Evolutionary conservation across 2,888 invertebrate genomes (phyloP).

Genomic region (Merodon equestris): DNA sequence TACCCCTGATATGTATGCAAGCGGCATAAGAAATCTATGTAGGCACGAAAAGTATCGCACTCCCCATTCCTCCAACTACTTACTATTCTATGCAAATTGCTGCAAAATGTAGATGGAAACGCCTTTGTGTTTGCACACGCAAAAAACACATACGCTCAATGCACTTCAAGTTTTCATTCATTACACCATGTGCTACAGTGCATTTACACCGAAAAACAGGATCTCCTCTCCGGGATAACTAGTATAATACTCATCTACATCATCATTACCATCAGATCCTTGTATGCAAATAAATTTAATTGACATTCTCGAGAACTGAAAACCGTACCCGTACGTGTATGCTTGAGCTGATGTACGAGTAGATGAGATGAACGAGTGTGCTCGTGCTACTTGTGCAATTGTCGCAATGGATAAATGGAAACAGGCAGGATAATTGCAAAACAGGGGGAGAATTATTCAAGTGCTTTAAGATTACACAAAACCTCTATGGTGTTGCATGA

Average conservation of each 20-base stretch:
- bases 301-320: slow-evolving; percentile 62
- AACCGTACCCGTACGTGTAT: slow-evolving; percentile 26
- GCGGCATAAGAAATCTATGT: slow-evolving; percentile 6
- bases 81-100: slow-evolving; percentile 48
- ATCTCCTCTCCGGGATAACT: slow-evolving; percentile 17
- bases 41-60: slow-evolving; percentile 22
- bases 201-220: slow-evolving; percentile 53
- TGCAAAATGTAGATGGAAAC: slow-evolving; percentile 48
- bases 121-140: slow-evolving; percentile 51
- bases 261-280: slow-evolving; percentile 63
- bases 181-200: slow-evolving; percentile 25
- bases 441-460: slow-evolving; percentile 62
- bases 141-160: slow-evolving; percentile 17
- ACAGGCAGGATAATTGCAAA: slow-evolving; percentile 63
- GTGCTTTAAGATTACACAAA: slow-evolving; percentile 50
- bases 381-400: slow-evolving; percentile 1
- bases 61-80: slow-evolving; percentile 33
- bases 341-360: neutral
- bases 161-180: slow-evolving; percentile 24
- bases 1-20: neutral
- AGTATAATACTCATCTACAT: slow-evolving; percentile 57
- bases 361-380: slow-evolving; percentile 13
- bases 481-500: slow-evolving; percentile 29
- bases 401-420: slow-evolving; percentile 17
- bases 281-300: slow-evolving; percentile 68